Percentiles rank a stretch among this genome's conserved stretches.
These are phyloP conservation scores for Euphydryas editha DNA, from an alignment of 2,888 invertebrate species.

Conservation along the genomic window DNA sequence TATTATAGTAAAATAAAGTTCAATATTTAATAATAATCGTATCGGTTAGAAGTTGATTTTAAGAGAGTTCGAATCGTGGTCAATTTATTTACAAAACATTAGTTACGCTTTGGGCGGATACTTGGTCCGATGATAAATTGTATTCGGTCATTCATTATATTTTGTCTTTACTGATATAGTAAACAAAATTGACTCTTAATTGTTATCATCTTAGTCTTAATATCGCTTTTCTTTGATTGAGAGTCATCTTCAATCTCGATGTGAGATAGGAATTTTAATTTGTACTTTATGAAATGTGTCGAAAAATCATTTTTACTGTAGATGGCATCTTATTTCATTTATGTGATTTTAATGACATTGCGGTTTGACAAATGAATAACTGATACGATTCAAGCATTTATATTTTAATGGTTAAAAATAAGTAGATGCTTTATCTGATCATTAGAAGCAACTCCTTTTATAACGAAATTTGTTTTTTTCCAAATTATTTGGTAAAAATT, in stretches of 20 bases:
- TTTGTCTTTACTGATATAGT: conserved; percentile 40
- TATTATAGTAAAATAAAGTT: no score
- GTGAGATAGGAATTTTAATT: conserved; percentile 47
- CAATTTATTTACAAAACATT: conserved; percentile 82
- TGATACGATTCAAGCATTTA: conserved; percentile 76
- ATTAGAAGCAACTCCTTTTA: no score
- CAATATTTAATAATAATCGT: background rate
- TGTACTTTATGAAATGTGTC: conserved; percentile 54
- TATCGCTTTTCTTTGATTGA: conserved; percentile 9
- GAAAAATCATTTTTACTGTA: conserved; percentile 54
- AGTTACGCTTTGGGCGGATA: conserved; percentile 81
- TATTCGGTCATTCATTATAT: conserved; percentile 70
- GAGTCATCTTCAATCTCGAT: conserved; percentile 37
- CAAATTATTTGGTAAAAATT: conserved; percentile 37
- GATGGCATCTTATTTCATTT: conserved; percentile 45
- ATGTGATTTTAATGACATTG: conserved; percentile 72
- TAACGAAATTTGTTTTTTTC: no score
- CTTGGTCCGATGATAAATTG: conserved; percentile 80
- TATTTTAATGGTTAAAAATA: conserved; percentile 67
- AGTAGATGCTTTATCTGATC: no score
- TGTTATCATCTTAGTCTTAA: conserved; percentile 10
- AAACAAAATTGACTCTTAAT: conserved; percentile 25
- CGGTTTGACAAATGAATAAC: conserved; percentile 77
- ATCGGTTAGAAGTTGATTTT: background rate
- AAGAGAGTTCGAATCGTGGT: conserved; percentile 71